A percentile compares a stretch with the other conserved stretches of the same genome.
Evolutionary conservation across 2,113 vertebrate genomes (phyloP).

Genomic region (Dolichotis patagonum): DNA sequence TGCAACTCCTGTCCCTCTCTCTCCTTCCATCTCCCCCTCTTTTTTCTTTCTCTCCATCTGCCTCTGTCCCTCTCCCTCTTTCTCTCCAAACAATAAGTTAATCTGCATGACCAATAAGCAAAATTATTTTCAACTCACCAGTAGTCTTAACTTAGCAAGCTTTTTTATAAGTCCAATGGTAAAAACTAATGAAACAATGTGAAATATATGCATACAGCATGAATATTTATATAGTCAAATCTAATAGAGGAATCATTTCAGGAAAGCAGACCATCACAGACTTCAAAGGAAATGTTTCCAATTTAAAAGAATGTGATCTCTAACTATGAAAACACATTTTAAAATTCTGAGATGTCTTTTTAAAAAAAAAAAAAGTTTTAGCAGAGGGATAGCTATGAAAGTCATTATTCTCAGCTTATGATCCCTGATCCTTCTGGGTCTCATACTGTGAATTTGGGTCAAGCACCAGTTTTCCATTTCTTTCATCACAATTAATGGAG

Average conservation of each 20-base stretch:
- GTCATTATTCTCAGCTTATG: neutral
- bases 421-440: neutral
- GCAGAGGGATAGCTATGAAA: neutral
- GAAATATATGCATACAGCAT: neutral
- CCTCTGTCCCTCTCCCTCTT: neutral
- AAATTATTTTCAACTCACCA: constrained; percentile 42
- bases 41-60: neutral
- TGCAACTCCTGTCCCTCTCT: neutral
- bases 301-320: neutral
- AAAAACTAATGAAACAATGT: neutral
- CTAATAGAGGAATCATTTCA: constrained; percentile 48
- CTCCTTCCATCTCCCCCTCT: neutral
- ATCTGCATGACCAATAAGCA: neutral
- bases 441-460: constrained; percentile 48
- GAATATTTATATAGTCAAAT: constrained; percentile 48
- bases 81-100: neutral
- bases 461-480: neutral
- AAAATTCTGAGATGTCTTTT: constrained; percentile 10
- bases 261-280: neutral
- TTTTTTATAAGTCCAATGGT: neutral
- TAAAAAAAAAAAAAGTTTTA: neutral
- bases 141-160: constrained; percentile 3
- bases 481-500: constrained; percentile 43
- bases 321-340: constrained; percentile 2
- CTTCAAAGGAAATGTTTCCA: constrained; percentile 57